Percentiles rank a stretch among this genome's conserved stretches.
Conservation (phyloP, 2,797 vertebrate genomes). For the Schizopygopsis malacanthus region DNA sequence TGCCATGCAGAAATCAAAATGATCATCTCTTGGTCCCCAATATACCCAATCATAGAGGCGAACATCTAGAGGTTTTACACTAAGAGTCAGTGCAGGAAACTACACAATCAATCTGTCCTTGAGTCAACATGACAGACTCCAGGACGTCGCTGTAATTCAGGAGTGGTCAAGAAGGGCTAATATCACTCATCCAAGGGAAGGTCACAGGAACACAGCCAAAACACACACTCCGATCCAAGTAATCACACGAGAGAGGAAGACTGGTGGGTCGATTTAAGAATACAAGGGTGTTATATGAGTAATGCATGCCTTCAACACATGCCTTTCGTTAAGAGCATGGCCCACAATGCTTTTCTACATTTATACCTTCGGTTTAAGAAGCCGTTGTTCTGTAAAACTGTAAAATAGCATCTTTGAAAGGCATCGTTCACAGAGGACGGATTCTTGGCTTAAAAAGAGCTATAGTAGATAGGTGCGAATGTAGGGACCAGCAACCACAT, state of each 20-base stretch:
- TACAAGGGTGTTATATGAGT: constrained; percentile 25
- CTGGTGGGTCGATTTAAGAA: constrained; percentile 33
- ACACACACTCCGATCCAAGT: constrained; percentile 30
- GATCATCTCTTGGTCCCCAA: constrained; percentile 68
- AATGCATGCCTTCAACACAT: constrained; percentile 60
- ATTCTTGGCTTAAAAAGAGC: background rate
- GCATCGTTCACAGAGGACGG: background rate
- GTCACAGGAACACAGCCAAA: constrained; percentile 47
- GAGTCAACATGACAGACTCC: constrained; percentile 65
- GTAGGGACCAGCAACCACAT: background rate
- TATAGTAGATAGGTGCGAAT: background rate
- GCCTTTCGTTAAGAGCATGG: constrained; percentile 37
- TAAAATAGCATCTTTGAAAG: background rate
- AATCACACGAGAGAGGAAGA: constrained; percentile 37
- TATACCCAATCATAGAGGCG: constrained; percentile 74
- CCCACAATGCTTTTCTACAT: background rate
- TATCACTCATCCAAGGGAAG: constrained; percentile 44
- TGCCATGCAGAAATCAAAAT: constrained; percentile 78
- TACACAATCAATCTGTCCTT: constrained; percentile 60
- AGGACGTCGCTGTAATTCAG: constrained; percentile 55
- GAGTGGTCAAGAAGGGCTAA: constrained; percentile 30
- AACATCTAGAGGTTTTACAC: constrained; percentile 54
- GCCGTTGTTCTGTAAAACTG: background rate
- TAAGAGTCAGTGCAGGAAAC: constrained; percentile 62
- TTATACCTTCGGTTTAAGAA: background rate